Conservation (phyloP, 2,888 invertebrate species). For the Ormyrus labotus region DNA sequence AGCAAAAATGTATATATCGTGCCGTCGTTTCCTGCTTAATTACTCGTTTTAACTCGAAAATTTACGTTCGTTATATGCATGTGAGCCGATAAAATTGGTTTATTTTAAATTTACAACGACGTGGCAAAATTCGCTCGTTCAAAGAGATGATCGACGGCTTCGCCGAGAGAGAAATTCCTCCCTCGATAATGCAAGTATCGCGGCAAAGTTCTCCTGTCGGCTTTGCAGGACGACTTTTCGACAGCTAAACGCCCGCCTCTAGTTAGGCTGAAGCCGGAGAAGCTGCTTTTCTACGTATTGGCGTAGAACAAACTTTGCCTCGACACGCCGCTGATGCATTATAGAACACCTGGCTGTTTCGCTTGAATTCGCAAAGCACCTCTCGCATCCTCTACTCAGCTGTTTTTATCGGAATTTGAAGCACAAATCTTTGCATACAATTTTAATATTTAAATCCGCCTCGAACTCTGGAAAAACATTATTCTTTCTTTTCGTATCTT, state of each 20-base stretch:
- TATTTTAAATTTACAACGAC: background rate
- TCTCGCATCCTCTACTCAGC: background rate
- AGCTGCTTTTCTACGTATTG: slow-evolving; percentile 10
- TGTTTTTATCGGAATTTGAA: slow-evolving; percentile 17
- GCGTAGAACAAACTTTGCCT: slow-evolving; percentile 26
- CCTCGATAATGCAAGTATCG: slow-evolving; percentile 31
- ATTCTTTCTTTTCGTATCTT: no score
- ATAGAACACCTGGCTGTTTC: slow-evolving; percentile 46
- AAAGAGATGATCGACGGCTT: background rate
- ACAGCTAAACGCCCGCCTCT: background rate
- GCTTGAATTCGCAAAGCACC: slow-evolving; percentile 49
- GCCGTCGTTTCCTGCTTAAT: no score
- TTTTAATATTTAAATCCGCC: no score
- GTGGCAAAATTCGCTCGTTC: background rate
- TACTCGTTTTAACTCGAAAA: no score
- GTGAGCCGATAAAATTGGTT: no score
- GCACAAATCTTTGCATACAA: slow-evolving; percentile 5
- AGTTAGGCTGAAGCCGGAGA: background rate
- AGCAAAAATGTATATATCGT: no score
- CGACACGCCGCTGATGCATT: slow-evolving; percentile 39
- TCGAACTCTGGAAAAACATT: no score
- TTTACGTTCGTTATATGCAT: no score
- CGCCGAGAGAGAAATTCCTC: background rate
- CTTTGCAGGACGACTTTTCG: slow-evolving; percentile 7
- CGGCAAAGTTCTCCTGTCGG: slow-evolving; percentile 16